These are phyloP conservation scores for Sprattus sprattus DNA, from an alignment of 2,113 vertebrate species.

Conservation along the genomic window DNA sequence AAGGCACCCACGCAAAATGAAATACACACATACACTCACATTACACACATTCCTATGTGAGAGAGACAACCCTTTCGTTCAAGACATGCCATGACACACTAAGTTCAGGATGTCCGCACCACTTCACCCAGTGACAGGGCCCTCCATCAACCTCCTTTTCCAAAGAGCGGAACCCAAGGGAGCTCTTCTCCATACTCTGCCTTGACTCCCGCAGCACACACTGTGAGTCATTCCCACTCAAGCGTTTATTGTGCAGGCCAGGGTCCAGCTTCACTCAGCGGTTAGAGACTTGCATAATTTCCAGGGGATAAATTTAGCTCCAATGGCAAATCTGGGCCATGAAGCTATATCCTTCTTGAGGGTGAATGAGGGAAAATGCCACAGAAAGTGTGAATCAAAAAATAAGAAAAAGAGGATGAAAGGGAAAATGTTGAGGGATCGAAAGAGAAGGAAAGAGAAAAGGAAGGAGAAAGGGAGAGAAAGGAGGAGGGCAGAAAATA, in stretches of 20 bases:
- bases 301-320: constrained; percentile 65
- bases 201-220: background rate
- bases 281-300: constrained; percentile 48
- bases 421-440: background rate
- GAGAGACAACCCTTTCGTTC: background rate
- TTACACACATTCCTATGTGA: background rate
- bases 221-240: constrained; percentile 23
- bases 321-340: constrained; percentile 68
- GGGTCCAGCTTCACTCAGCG: background rate
- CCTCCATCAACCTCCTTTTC: constrained; percentile 17
- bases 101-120: constrained; percentile 18
- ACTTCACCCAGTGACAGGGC: constrained; percentile 16
- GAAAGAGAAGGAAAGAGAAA: background rate
- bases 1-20: background rate
- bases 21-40: background rate
- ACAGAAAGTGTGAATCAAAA: constrained; percentile 36
- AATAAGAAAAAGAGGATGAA: constrained; percentile 33
- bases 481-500: background rate
- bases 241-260: background rate
- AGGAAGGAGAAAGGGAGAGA: background rate
- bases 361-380: constrained; percentile 42
- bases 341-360: constrained; percentile 45
- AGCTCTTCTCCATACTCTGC: background rate
- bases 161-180: background rate
- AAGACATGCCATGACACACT: background rate